Base-by-base conservation (phyloP, 2,888 invertebrate genomes). In the Prosopocoilus inquinatus region DNA sequence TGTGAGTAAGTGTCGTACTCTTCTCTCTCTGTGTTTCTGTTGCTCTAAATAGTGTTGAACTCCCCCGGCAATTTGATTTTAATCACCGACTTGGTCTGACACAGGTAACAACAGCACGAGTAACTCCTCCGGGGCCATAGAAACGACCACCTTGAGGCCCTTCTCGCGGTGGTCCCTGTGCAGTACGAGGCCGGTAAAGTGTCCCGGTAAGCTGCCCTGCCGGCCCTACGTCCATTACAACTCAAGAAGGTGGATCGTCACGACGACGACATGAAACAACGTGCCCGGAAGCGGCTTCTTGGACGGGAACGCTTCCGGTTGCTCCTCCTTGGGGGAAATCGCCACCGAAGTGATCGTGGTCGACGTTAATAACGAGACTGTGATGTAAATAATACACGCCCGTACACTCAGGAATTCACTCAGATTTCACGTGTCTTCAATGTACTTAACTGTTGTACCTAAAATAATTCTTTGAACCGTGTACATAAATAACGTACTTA, bases 121-220 rank as follows among this genome's bases (percentile, higher is more conserved):
- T 67, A 76, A 76, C 67, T 77, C 77, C 12, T 76, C 76, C 50
- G 75, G 74, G 56, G 73, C 71, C 32, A 70, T 73, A 39, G 75
- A 76, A 50, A 75, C 71, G 12, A 75, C 76, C 1, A 71, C 75
- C 1, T 55, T 76, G 53, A 66, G 74, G 34, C 72, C 73, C 8
- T 72, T 75, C 57, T 69, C 74, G 9, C 64, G 72, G 50, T 75
- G 74, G 73, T 74, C 75, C 3, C 66, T 75, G 4, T 71, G 69
- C 62, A 70, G 71, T 63, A 70, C 67, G 61, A 55, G 67, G 16
- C 65, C 68, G 50, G 9, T 39, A 3, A 56, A 52, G 49, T 49
- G 33, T 8, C n/a, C 33, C 3, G 20, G 48, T 15, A 52, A 47
- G 12, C 15, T 41, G 9, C 41, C 41, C 2, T 65, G 68, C 47